A percentile compares a stretch with the other conserved stretches of the same genome.
phyloP scores from a whole-genome alignment of 92 coral and sea anemone species.

The Porites cylindrica region DNA sequence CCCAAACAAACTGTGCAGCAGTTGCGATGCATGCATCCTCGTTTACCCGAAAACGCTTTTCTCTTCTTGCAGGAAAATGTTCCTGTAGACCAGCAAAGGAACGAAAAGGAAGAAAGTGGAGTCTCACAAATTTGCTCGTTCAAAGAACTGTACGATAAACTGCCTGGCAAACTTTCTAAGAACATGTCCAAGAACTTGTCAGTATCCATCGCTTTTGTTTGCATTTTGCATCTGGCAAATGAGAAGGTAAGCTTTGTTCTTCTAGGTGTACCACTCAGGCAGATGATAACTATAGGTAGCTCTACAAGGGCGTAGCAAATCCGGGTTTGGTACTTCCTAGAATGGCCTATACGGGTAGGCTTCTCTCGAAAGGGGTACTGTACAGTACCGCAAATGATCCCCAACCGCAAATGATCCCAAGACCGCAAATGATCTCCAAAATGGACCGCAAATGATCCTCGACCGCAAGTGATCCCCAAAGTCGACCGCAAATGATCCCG shows the following conservation, averaged over 20 bases:
- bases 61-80: slow-evolving; percentile 76
- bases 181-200: slow-evolving; percentile 96
- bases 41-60: neutral
- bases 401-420: no score
- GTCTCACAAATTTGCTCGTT: slow-evolving; percentile 72
- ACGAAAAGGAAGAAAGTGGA: slow-evolving; percentile 20
- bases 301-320: neutral
- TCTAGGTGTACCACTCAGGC: neutral
- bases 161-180: slow-evolving; percentile 81
- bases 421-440: no score
- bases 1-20: no score
- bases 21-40: neutral
- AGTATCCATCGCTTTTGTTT: slow-evolving; percentile 93
- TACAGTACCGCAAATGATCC: no score
- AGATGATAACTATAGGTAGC: neutral
- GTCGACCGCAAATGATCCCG: no score
- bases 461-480: no score
- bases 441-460: no score
- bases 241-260: slow-evolving; percentile 79
- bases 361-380: no score
- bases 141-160: slow-evolving; percentile 71
- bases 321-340: neutral
- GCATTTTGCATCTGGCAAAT: slow-evolving; percentile 95
- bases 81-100: slow-evolving; percentile 50
- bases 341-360: no score